phyloP scores from a whole-genome alignment of 2,888 invertebrate genomes.

The Nycteola revayana region DNA sequence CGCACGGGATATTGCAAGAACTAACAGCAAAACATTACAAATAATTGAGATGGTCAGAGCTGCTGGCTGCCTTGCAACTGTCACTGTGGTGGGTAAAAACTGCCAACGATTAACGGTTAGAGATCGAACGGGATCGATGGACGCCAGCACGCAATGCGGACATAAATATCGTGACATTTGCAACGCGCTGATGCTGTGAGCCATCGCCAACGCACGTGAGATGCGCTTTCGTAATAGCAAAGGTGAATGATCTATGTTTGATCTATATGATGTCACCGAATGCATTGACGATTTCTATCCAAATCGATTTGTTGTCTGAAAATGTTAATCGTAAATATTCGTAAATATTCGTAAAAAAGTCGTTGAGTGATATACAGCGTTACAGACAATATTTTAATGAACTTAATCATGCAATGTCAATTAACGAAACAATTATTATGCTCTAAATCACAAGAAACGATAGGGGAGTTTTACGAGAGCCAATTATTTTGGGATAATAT shows the following conservation, averaged over 20 bases:
- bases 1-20: conserved; percentile 21
- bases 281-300: no score
- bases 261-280: conserved; percentile 43
- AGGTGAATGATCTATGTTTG: conserved; percentile 71
- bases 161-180: conserved; percentile 64
- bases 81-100: conserved; percentile 33
- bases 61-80: conserved; percentile 31
- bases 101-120: conserved; percentile 49
- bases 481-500: conserved; percentile 42
- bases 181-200: conserved; percentile 21
- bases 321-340: no score
- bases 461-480: conserved; percentile 33
- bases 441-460: conserved; percentile 42
- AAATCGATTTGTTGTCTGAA: no score
- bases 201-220: conserved; percentile 39
- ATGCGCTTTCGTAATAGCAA: conserved; percentile 58
- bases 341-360: no score
- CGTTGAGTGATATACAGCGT: no score
- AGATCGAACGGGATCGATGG: conserved; percentile 57
- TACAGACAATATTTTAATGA: conserved; percentile 16
- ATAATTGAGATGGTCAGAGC: conserved; percentile 24
- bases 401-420: conserved; percentile 29
- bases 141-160: conserved; percentile 49
- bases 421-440: conserved; percentile 40
- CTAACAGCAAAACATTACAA: conserved; percentile 6